Conservation (phyloP, 2,797 vertebrate species). For the Darevskia mixta region DNA sequence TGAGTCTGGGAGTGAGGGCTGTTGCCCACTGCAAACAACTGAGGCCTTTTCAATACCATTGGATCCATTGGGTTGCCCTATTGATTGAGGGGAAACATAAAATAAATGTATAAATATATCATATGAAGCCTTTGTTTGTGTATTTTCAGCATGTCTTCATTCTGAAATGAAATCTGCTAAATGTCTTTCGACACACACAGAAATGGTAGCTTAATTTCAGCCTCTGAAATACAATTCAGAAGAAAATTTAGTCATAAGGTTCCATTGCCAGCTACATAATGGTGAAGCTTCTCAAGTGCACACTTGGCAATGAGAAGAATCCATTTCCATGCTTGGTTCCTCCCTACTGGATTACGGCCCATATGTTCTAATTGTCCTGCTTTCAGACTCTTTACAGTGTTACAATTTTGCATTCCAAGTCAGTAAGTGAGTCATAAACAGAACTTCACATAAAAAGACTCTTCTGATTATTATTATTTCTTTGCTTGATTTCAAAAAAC, state of each 20-base stretch:
- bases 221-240: neutral
- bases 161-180: slow-evolving; percentile 40
- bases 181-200: slow-evolving; percentile 9
- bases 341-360: neutral
- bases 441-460: slow-evolving; percentile 41
- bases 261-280: slow-evolving; percentile 9
- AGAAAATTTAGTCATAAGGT: neutral
- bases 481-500: slow-evolving; percentile 60
- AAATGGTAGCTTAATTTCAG: slow-evolving; percentile 21
- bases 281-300: slow-evolving; percentile 3
- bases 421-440: slow-evolving; percentile 62
- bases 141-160: neutral
- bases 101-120: neutral
- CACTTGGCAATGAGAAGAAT: slow-evolving; percentile 13
- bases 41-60: slow-evolving; percentile 93
- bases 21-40: slow-evolving; percentile 88
- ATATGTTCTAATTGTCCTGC: slow-evolving; percentile 1
- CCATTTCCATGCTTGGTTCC: slow-evolving; percentile 25
- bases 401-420: slow-evolving; percentile 44
- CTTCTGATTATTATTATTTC: slow-evolving; percentile 45
- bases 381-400: slow-evolving; percentile 42
- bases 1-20: slow-evolving; percentile 89
- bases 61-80: slow-evolving; percentile 91
- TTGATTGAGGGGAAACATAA: slow-evolving; percentile 47
- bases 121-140: neutral